phyloP scores from a whole-genome alignment of 2,797 vertebrate genomes.

The Artibeus lituratus region DNA sequence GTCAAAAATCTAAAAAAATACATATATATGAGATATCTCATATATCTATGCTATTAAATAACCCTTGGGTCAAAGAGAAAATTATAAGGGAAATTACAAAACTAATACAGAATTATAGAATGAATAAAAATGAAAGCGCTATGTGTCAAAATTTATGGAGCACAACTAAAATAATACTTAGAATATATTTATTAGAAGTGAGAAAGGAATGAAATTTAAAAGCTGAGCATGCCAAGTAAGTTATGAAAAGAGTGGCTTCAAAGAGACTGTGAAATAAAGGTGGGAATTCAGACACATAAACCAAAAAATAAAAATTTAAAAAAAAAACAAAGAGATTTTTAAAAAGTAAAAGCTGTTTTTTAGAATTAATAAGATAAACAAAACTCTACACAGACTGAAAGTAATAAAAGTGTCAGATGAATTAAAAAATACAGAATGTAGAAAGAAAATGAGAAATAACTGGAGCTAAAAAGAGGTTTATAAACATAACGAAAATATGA shows the following conservation, averaged over 20 bases:
- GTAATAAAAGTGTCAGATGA: background rate
- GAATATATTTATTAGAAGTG: background rate
- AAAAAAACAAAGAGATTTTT: constrained; percentile 5
- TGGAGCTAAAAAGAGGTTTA: background rate
- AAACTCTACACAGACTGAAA: background rate
- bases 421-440: background rate
- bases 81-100: constrained; percentile 38
- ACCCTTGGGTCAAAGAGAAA: constrained; percentile 6
- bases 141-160: background rate
- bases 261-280: background rate
- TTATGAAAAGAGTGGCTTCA: background rate
- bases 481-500: constrained; percentile 14
- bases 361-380: background rate
- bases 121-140: constrained; percentile 55
- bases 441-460: background rate
- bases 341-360: background rate
- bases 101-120: constrained; percentile 32
- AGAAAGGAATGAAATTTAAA: constrained; percentile 24
- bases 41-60: background rate
- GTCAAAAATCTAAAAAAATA: constrained; percentile 7
- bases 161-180: background rate
- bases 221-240: background rate
- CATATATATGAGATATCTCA: too few relatives aligned
- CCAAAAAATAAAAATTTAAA: background rate
- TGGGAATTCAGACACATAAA: background rate